phyloP scores from a whole-genome alignment of 1,140 invertebrate species.

The Potamilus streckersoni region DNA sequence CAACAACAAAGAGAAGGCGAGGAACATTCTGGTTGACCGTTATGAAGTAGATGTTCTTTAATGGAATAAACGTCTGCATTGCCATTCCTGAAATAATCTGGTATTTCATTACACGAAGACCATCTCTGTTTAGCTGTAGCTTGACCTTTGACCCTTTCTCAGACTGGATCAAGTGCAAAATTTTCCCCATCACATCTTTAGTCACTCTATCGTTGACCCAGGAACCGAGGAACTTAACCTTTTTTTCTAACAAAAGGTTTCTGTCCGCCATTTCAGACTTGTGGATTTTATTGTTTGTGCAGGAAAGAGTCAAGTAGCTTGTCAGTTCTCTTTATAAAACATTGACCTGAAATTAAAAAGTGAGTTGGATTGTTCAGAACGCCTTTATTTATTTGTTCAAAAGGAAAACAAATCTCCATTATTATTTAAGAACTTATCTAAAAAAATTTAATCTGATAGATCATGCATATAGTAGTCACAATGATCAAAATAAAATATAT shows the following conservation, averaged over 20 bases:
- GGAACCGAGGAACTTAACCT: slow-evolving; percentile 15
- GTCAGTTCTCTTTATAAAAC: too few relatives aligned
- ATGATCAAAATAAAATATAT: too few relatives aligned
- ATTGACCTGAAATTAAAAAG: too few relatives aligned
- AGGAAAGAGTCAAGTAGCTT: too few relatives aligned
- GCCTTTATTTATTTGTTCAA: too few relatives aligned
- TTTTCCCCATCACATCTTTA: neutral
- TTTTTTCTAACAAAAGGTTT: slow-evolving; percentile 14
- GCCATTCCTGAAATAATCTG: slow-evolving; percentile 16
- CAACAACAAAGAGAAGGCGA: slow-evolving; percentile 10
- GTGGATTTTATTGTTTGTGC: too few relatives aligned
- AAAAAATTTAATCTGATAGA: too few relatives aligned
- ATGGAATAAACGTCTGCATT: slow-evolving; percentile 9
- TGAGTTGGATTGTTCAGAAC: too few relatives aligned
- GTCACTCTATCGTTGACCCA: slow-evolving; percentile 7
- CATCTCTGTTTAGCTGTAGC: slow-evolving; percentile 14
- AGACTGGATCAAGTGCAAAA: neutral
- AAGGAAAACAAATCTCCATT: too few relatives aligned
- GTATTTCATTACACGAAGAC: slow-evolving; percentile 11
- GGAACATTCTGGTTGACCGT: slow-evolving; percentile 14
- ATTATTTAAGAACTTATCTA: too few relatives aligned
- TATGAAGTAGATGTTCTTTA: slow-evolving; percentile 18
- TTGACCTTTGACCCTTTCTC: slow-evolving; percentile 18
- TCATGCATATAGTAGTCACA: too few relatives aligned
- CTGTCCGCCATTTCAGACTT: neutral